Evolutionary conservation across 2,888 invertebrate genomes (phyloP).

Genomic region (Apotomis capreana): DNA sequence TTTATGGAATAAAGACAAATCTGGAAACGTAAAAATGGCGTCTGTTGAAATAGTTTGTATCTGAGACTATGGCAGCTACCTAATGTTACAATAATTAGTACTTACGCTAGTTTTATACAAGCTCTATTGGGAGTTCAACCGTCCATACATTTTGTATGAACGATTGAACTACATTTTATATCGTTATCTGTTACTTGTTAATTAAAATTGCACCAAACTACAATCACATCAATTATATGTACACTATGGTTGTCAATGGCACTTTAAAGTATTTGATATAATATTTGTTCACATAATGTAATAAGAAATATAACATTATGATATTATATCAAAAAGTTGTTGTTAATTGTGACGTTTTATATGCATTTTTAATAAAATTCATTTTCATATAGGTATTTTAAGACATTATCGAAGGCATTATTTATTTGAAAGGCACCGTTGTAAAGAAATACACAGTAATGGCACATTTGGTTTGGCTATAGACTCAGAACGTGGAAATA

Average conservation of each 20-base stretch:
- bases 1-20: neutral
- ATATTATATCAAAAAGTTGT: constrained; percentile 15
- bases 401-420: constrained; percentile 6
- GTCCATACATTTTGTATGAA: constrained; percentile 21
- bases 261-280: constrained; percentile 22
- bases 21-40: neutral
- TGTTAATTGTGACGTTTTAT: constrained; percentile 9
- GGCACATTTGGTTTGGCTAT: constrained; percentile 45
- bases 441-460: constrained; percentile 46
- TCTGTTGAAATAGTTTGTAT: constrained; percentile 6
- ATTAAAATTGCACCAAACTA: constrained; percentile 21
- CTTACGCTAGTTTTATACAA: constrained; percentile 18
- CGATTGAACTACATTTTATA: neutral
- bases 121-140: constrained; percentile 1
- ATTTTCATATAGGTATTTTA: constrained; percentile 2
- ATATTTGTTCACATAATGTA: neutral
- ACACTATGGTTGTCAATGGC: constrained; percentile 30
- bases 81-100: constrained; percentile 35
- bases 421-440: constrained; percentile 31
- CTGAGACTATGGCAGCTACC: constrained; percentile 37
- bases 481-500: constrained; percentile 20
- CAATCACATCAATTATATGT: constrained; percentile 26
- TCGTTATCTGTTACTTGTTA: constrained; percentile 18
- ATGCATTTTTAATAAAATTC: neutral
- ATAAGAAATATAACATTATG: neutral